Base-by-base conservation (phyloP, 2,113 vertebrate species). In the Catharus minimus region DNA sequence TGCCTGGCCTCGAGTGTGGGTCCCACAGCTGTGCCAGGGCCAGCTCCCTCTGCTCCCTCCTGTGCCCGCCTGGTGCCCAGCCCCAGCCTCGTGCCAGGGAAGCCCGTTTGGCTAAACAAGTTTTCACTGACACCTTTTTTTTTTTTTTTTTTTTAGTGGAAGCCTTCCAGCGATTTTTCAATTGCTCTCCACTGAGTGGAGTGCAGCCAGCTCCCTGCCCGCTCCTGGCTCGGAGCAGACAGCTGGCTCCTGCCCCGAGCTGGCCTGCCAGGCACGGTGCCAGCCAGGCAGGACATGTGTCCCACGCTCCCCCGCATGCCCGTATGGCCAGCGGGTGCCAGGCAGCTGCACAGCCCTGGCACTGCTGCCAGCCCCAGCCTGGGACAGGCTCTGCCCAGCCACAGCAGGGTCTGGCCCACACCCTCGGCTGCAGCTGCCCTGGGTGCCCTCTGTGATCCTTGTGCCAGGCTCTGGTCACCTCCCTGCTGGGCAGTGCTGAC, bases 41-140 rank as follows among this genome's bases (percentile, higher is more conserved):
- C 84, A 82, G 67, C 76, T 60, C 58, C 2, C 72, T n/a, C 55
- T 26, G 20, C 61, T 76, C 69, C 78, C 74, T 65, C 41, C 81
- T 4, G n/a, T 57, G 38, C 74, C 87, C 64, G 1, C 53, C 92
- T 87, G 85, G 30, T 87, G 78, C 88, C 86, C 93, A 61, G 85
- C 50, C 56, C 66, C 47, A 16, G 28, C 17, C 66, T 8, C 53
- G 10, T 75, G 86, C 88, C 91, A 94, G 88, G 93, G 93, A 75
- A 91, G 49, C 79, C 88, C 9, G 1, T 55, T 91, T 75, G 79
- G 71, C 82, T 78, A 20, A 93, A 79, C 71, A 88, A 85, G 62
- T 94, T 94, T 82, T 71, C 91, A 62, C 52, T 87, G 78, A 91
- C 92, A 78, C 82, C 52, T 53, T 55, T 72, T 39, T 38, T 19